These are phyloP conservation scores for Anthopleura sola DNA, from an alignment of 64 coral and sea anemone species.

Conservation along the genomic window DNA sequence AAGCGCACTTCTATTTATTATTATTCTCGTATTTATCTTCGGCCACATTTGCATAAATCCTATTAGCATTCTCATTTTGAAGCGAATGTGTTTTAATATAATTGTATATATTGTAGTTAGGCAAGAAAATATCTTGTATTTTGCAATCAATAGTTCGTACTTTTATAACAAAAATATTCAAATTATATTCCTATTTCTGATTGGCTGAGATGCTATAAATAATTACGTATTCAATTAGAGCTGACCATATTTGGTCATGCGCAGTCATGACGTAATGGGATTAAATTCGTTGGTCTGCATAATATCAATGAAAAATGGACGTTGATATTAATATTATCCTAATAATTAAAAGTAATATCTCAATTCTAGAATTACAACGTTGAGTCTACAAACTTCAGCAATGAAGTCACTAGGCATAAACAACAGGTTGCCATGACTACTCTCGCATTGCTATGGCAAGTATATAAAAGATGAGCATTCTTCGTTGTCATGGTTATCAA, in stretches of 20 bases:
- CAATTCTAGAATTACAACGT: too few relatives aligned
- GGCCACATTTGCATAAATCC: background rate
- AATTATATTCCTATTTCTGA: slow-evolving; percentile 1
- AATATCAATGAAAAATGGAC: background rate
- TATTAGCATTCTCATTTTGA: background rate
- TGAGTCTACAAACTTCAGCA: too few relatives aligned
- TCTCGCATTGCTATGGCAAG: too few relatives aligned
- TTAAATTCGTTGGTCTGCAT: background rate
- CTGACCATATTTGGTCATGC: background rate
- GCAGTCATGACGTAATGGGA: background rate
- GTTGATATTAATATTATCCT: background rate
- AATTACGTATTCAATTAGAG: background rate
- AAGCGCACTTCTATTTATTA: background rate
- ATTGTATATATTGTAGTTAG: background rate
- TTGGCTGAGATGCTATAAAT: background rate
- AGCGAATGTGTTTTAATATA: background rate
- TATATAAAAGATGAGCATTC: too few relatives aligned
- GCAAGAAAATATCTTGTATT: background rate
- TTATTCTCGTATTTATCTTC: background rate
- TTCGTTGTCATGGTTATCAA: too few relatives aligned
- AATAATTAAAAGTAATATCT: background rate
- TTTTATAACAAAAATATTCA: slow-evolving; percentile 10
- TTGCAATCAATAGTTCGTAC: background rate
- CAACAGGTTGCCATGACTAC: too few relatives aligned
- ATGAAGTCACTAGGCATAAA: too few relatives aligned